These are phyloP conservation scores for Tortrix viridana DNA, from an alignment of 2,888 invertebrate species.

Conservation along the genomic window DNA sequence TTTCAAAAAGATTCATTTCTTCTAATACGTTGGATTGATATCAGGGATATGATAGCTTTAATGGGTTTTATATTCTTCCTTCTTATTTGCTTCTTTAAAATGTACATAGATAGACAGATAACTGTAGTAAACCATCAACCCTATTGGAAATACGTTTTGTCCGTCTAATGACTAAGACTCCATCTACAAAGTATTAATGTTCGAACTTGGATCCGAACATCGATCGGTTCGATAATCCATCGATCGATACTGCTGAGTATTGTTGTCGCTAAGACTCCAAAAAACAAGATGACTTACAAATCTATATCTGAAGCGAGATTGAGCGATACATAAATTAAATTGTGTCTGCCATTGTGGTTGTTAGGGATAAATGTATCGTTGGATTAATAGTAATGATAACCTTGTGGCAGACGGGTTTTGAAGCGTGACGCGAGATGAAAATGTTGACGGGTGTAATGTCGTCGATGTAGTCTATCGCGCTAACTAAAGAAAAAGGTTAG, in stretches of 20 bases:
- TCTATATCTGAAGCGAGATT: conserved; percentile 33
- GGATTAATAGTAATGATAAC: conserved; percentile 32
- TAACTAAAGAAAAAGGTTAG: no score
- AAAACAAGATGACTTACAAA: conserved; percentile 32
- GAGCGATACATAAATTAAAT: conserved; percentile 37
- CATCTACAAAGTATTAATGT: conserved; percentile 17
- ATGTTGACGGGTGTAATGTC: no score
- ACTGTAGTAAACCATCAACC: conserved; percentile 4
- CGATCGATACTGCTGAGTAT: conserved; percentile 19
- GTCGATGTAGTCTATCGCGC: no score
- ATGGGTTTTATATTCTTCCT: no score
- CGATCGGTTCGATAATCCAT: no score
- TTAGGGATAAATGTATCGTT: conserved; percentile 16
- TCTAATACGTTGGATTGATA: no score
- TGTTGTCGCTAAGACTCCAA: conserved; percentile 27
- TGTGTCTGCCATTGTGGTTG: conserved; percentile 28
- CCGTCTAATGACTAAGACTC: conserved; percentile 5
- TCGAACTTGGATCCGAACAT: background rate
- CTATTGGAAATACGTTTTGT: conserved; percentile 26
- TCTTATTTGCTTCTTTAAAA: no score
- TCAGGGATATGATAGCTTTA: no score
- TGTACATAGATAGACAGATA: no score
- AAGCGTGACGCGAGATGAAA: conserved; percentile 2
- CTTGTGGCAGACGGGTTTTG: conserved; percentile 10
- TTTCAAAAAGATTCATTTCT: no score